A percentile compares a stretch with the other conserved stretches of the same genome.
Conservation (phyloP, 2,888 invertebrate species). For the Sturmia bella region DNA sequence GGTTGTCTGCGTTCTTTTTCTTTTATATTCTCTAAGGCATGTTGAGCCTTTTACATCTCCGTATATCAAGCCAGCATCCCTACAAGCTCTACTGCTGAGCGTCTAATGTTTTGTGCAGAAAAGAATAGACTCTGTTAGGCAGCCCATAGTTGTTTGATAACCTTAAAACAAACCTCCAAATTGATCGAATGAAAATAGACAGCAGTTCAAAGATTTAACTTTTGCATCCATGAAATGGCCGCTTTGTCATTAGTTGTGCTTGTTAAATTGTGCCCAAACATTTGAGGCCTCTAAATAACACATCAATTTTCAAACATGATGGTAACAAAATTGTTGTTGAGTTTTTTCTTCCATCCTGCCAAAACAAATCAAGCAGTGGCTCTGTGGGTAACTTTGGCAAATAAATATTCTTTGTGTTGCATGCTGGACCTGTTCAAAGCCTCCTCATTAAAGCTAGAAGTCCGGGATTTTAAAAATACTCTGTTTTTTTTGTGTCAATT, state of each 20-base stretch:
- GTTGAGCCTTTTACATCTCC: constrained; percentile 36
- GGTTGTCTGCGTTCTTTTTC: constrained; percentile 1
- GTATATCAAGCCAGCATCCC: constrained; percentile 38
- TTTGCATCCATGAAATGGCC: constrained; percentile 53
- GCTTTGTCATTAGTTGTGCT: constrained; percentile 53
- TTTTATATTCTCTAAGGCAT: constrained; percentile 26
- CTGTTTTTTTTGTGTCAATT: no score
- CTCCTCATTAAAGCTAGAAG: no score
- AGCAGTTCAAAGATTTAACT: constrained; percentile 35
- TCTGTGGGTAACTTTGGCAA: constrained; percentile 28
- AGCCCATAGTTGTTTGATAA: constrained; percentile 22
- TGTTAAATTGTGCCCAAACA: constrained; percentile 55
- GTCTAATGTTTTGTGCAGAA: constrained; percentile 46
- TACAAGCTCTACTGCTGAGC: constrained; percentile 58
- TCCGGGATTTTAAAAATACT: no score
- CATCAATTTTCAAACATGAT: constrained; percentile 56
- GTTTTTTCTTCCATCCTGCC: background rate
- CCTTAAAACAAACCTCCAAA: constrained; percentile 53
- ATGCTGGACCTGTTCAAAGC: no score
- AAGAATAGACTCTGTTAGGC: constrained; percentile 12
- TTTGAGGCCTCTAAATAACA: constrained; percentile 67
- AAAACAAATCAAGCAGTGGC: constrained; percentile 53
- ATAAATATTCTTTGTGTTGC: no score
- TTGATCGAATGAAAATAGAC: background rate
- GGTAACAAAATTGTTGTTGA: constrained; percentile 22